Base-by-base conservation (phyloP, 92 coral and sea anemone species). In the Hydrozoanthus gracilis region DNA sequence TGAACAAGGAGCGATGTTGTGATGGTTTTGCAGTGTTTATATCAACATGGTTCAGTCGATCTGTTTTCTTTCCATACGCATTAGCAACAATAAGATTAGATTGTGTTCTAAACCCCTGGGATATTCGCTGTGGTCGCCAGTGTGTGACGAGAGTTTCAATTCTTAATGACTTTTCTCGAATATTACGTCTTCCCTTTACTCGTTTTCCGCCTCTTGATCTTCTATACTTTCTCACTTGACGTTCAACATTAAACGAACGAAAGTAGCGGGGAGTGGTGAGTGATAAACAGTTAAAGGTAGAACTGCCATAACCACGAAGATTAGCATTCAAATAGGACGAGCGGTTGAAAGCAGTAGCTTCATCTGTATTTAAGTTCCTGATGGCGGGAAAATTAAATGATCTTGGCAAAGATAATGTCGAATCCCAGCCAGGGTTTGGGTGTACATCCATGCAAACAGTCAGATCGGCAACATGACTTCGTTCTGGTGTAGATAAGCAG, bases 231-330 rank as follows among this genome's bases (percentile, higher is more conserved):
- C 80, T 76, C 80, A 51, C 65, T 51, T 76, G 15, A 51, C 47
- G 80, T 49, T 50, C 79, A 49, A 49, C 79, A 74, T 74, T 74
- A 74, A 74, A 51, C 61, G 79, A 74, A 74, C 79, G 79, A 50
- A 74, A 74, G 79, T 74, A 74, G 79, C 79, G 79, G 79, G 35
- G 35, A 27, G 35, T 27, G 2, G 35, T 27, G 35, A 27, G 35
- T 70, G 74, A 70, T 20, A 39, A 70, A 70, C 74, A 70, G 74
- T 70, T 73, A 73, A 71, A 73, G 77, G 77, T 73, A 45, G 77
- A 73, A 73, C 77, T 73, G 77, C 77, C 77, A 73, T 73, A 73
- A 73, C 77, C 55, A 73, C 77, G 77, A 73, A 47, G 77, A 73
- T 73, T 73, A 47, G 77, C 55, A 73, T 73, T 46, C 77, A 17